These are phyloP conservation scores for Fopius arisanus DNA, from an alignment of 1,140 invertebrate genomes.

Conservation along the genomic window DNA sequence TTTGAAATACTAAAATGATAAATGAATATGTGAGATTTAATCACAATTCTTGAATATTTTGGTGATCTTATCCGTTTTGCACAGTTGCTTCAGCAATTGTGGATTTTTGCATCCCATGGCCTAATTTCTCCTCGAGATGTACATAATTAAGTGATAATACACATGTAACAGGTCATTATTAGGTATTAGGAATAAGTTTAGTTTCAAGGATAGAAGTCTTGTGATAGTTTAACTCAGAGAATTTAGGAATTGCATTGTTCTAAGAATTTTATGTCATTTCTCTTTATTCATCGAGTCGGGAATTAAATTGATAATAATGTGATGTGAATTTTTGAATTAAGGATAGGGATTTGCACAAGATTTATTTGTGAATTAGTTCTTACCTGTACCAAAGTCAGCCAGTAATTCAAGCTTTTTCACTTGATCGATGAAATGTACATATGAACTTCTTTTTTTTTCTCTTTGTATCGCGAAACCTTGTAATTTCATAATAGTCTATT, in stretches of 20 bases:
- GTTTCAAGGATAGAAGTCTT: not conserved
- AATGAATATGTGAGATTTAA: too few species aligned
- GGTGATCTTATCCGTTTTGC: not conserved
- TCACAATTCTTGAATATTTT: not conserved
- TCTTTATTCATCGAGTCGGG: not conserved
- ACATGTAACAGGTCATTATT: not conserved
- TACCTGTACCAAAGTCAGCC: slow-evolving; percentile 33
- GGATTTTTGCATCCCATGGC: not conserved
- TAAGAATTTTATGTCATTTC: not conserved
- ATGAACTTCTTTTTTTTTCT: slow-evolving; percentile 20
- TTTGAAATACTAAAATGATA: too few species aligned
- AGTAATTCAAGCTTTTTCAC: slow-evolving; percentile 19
- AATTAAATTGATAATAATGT: not conserved
- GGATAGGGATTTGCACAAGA: not conserved
- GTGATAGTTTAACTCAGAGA: slow-evolving; percentile 31
- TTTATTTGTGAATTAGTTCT: slow-evolving; percentile 27
- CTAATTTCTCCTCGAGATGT: not conserved
- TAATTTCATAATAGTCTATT: not conserved
- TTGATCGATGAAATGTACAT: slow-evolving; percentile 14
- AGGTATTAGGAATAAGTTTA: slow-evolving; percentile 9
- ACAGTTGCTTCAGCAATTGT: not conserved
- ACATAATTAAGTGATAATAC: slow-evolving; percentile 4
- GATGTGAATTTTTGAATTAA: not conserved
- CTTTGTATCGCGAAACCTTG: slow-evolving; percentile 10
- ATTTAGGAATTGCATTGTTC: slow-evolving; percentile 16